phyloP scores from a whole-genome alignment of 2,888 invertebrate genomes.

The Brachylomia viminalis region DNA sequence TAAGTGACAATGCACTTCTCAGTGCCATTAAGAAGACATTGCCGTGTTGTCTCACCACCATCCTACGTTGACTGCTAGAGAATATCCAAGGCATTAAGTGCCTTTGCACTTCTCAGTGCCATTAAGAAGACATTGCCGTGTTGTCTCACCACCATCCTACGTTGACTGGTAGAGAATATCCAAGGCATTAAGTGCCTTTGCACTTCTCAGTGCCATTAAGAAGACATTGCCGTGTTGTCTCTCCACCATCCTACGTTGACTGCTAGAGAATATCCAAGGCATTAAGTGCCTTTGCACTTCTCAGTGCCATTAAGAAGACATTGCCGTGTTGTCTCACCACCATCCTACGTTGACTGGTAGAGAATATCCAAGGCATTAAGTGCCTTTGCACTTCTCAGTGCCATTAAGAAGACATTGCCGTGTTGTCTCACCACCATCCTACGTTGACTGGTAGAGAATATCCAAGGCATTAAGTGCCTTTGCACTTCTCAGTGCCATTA shows the following conservation, averaged over 20 bases:
- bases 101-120: not conserved
- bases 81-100: constrained; percentile 4
- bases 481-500: not conserved
- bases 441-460: not conserved
- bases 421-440: not conserved
- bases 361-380: not conserved
- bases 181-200: constrained; percentile 3
- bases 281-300: constrained; percentile 2
- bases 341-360: not conserved
- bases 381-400: not conserved
- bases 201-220: not conserved
- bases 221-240: not conserved
- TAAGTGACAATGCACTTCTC: not conserved
- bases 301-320: not conserved
- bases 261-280: not conserved
- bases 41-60: not conserved
- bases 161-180: not conserved
- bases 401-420: not conserved
- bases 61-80: not conserved
- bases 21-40: not conserved
- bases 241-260: not conserved
- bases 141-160: not conserved
- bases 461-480: constrained; percentile 2
- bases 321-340: not conserved
- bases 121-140: not conserved